These are phyloP conservation scores for Rhodeus uyekii DNA, from an alignment of 2,797 vertebrate genomes.

Conservation along the genomic window DNA sequence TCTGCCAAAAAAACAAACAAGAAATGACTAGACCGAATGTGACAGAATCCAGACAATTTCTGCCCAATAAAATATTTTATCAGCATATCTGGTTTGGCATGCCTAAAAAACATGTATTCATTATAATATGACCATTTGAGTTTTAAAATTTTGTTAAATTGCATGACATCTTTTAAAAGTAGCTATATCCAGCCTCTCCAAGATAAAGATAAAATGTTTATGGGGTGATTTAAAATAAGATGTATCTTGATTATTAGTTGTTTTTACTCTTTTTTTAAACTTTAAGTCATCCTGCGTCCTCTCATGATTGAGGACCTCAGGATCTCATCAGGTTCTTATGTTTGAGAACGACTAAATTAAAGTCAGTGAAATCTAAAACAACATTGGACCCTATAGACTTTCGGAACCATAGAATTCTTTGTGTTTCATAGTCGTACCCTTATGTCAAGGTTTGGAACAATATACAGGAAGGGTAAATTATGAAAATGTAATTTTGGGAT, in stretches of 20 bases:
- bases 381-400: no score
- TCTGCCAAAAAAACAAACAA: no score
- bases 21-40: no score
- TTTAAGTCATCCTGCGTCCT: not conserved
- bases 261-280: not conserved
- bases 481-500: not conserved
- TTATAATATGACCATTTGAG: not conserved
- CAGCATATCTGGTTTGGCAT: no score
- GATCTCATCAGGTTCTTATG: no score
- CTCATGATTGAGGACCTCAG: not conserved
- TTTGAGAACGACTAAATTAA: not conserved
- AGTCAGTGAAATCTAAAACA: not conserved
- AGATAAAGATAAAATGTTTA: not conserved
- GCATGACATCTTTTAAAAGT: not conserved
- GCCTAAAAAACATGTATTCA: no score
- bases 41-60: no score
- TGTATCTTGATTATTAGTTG: not conserved
- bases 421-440: not conserved
- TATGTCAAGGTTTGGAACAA: not conserved
- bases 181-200: no score
- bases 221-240: not conserved
- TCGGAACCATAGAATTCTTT: no score
- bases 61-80: no score
- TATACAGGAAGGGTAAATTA: not conserved
- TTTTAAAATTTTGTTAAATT: not conserved